phyloP scores from a whole-genome alignment of 2,797 vertebrate genomes.

The Lagorchestes hirsutus region DNA sequence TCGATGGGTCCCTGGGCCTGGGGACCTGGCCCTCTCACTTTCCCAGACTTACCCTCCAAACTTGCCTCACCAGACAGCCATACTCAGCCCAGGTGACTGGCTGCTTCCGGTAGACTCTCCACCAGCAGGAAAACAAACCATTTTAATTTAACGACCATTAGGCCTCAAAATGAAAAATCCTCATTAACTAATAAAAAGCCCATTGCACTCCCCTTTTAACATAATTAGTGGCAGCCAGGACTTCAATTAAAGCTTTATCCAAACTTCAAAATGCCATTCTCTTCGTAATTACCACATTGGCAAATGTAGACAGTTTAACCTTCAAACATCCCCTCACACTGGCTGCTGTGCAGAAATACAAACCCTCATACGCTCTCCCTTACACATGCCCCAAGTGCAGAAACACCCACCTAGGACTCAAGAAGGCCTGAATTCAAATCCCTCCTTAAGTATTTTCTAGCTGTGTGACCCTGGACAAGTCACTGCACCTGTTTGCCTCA shows the following conservation, averaged over 20 bases:
- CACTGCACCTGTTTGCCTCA: neutral
- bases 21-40: constrained; percentile 19
- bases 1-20: neutral
- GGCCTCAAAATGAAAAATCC: constrained; percentile 80
- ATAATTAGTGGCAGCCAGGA: constrained; percentile 83
- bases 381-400: fast-evolving
- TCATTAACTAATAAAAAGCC: constrained; percentile 86
- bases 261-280: constrained; percentile 74
- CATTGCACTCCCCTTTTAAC: constrained; percentile 79
- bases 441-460: neutral
- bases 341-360: fast-evolving
- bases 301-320: neutral
- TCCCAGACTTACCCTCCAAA: neutral
- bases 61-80: neutral
- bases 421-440: neutral
- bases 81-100: neutral
- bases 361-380: fast-evolving
- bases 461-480: neutral
- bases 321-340: neutral
- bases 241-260: constrained; percentile 82
- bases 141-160: constrained; percentile 78
- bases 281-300: fast-evolving
- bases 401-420: neutral
- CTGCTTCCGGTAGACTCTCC: constrained; percentile 1
- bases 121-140: constrained; percentile 39